phyloP scores from a whole-genome alignment of 92 coral and sea anemone species.

The Diadumene lineata region DNA sequence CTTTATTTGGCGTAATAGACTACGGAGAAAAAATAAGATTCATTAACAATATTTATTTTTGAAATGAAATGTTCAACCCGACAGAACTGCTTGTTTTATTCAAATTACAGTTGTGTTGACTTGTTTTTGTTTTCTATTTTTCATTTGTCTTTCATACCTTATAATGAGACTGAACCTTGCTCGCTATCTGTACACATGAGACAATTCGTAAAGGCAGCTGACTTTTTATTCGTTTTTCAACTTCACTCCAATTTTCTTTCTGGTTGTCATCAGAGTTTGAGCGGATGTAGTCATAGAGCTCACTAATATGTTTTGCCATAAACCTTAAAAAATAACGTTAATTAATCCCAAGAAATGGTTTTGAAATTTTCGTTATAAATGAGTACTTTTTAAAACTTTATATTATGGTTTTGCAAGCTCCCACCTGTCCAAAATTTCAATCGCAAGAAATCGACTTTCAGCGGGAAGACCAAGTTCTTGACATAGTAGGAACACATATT shows the following conservation, averaged over 20 bases:
- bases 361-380: too few relatives aligned
- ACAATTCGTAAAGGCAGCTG: slow-evolving; percentile 88
- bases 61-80: neutral
- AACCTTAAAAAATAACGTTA: slow-evolving; percentile 51
- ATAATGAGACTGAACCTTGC: slow-evolving; percentile 88
- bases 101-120: neutral
- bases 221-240: slow-evolving; percentile 74
- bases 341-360: neutral
- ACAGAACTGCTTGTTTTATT: neutral
- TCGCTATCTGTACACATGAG: slow-evolving; percentile 94
- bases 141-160: slow-evolving; percentile 51
- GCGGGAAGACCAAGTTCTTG: slow-evolving; percentile 79
- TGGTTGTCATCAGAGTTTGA: slow-evolving; percentile 75
- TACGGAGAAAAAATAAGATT: neutral
- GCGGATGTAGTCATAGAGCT: slow-evolving; percentile 75
- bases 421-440: slow-evolving; percentile 95
- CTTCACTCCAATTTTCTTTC: slow-evolving; percentile 85
- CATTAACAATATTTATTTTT: neutral
- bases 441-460: slow-evolving; percentile 84
- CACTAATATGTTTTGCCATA: slow-evolving; percentile 90
- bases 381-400: neutral
- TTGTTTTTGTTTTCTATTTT: neutral
- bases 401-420: neutral
- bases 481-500: slow-evolving; percentile 84
- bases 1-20: slow-evolving; percentile 85